phyloP scores from a whole-genome alignment of 2,888 invertebrate genomes.

The Hirtodrosophila alboralis region DNA sequence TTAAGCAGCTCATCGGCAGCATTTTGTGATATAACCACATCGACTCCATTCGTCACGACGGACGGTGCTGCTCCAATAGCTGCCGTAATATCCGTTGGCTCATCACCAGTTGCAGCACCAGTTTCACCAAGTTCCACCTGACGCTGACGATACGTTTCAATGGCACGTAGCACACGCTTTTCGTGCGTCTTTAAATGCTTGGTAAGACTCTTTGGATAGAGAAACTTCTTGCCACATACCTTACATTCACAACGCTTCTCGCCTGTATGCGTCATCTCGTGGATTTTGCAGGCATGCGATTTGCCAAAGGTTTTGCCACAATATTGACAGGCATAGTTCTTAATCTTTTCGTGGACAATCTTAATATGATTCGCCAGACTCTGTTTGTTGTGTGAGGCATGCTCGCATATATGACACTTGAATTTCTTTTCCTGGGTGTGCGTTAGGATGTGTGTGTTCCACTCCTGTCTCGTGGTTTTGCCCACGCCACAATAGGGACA shows the following conservation, averaged over 20 bases:
- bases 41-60: constrained; percentile 21
- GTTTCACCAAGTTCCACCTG: constrained; percentile 74
- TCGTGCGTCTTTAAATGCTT: constrained; percentile 82
- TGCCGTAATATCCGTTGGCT: constrained; percentile 25
- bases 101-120: constrained; percentile 32
- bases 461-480: constrained; percentile 82
- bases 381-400: constrained; percentile 81
- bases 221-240: constrained; percentile 80
- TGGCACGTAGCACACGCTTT: constrained; percentile 80
- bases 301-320: constrained; percentile 82
- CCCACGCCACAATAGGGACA: constrained; percentile 83
- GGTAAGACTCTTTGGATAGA: constrained; percentile 80
- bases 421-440: constrained; percentile 82
- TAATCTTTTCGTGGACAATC: constrained; percentile 81
- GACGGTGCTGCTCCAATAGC: background rate
- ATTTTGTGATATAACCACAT: constrained; percentile 63
- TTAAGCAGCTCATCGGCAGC: constrained; percentile 81
- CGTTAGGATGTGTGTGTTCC: constrained; percentile 82
- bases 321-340: constrained; percentile 81
- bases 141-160: constrained; percentile 80
- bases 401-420: constrained; percentile 80
- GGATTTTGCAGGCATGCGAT: constrained; percentile 81
- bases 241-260: constrained; percentile 82
- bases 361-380: constrained; percentile 80
- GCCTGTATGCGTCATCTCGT: constrained; percentile 82